These are phyloP conservation scores for Syngnathus scovelli DNA, from an alignment of 2,113 vertebrate species.

Conservation along the genomic window DNA sequence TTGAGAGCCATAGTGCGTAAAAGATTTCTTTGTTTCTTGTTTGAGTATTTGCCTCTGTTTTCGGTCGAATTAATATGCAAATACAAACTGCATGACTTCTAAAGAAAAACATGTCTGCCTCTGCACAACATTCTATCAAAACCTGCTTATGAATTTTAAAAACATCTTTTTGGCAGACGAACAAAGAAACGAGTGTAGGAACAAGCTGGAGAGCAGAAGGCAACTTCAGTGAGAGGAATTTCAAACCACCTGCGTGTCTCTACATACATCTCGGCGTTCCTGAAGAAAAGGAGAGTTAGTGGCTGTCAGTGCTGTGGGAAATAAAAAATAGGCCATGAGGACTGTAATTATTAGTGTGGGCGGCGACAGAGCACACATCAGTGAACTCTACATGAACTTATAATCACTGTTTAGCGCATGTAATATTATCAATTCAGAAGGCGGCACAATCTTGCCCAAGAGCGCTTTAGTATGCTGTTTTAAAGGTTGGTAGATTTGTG, in stretches of 20 bases:
- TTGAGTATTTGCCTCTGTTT: too few relatives aligned
- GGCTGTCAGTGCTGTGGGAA: constrained; percentile 2
- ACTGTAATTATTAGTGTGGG: neutral
- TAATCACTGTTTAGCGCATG: constrained; percentile 3
- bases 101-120: neutral
- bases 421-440: constrained; percentile 9
- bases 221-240: neutral
- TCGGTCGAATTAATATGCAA: neutral
- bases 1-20: neutral
- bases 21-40: neutral
- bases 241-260: neutral
- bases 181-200: neutral
- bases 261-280: neutral
- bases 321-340: constrained; percentile 5
- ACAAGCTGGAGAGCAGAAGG: neutral
- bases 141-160: neutral
- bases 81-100: neutral
- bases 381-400: neutral
- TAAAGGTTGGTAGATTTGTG: constrained; percentile 9
- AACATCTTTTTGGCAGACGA: neutral
- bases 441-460: constrained; percentile 2
- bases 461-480: constrained; percentile 2
- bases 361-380: neutral
- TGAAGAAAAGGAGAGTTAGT: neutral
- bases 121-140: neutral